phyloP scores from a whole-genome alignment of 2,797 vertebrate genomes.

The Danio tinwini region DNA sequence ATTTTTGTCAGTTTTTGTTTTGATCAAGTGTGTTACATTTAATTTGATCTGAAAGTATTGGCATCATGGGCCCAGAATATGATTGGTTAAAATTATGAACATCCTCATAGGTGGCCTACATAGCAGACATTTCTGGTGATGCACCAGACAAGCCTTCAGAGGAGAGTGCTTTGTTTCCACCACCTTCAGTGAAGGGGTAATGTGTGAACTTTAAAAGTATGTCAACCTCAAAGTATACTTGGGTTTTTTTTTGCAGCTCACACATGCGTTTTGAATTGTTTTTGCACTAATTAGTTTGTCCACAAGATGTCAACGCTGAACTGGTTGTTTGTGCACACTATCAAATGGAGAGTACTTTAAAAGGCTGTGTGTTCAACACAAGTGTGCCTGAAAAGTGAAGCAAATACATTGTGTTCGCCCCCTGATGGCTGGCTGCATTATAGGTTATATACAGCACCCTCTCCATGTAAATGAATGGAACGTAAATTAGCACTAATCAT shows the following conservation, averaged over 20 bases:
- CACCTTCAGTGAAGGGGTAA: constrained; percentile 40
- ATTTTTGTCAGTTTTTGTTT: neutral
- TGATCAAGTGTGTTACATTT: constrained; percentile 4
- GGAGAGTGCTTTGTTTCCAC: constrained; percentile 17
- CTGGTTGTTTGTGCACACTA: too few relatives aligned
- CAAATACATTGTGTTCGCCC: too few relatives aligned
- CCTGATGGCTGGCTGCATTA: neutral
- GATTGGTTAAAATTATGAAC: constrained; percentile 23
- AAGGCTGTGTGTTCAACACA: too few relatives aligned
- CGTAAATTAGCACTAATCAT: too few relatives aligned
- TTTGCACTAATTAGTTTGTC: too few relatives aligned
- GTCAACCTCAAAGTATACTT: constrained; percentile 4
- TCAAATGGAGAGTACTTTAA: too few relatives aligned
- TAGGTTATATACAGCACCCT: too few relatives aligned
- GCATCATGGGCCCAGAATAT: neutral
- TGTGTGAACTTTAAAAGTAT: constrained; percentile 3
- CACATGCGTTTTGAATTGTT: too few relatives aligned
- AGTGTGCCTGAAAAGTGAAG: too few relatives aligned
- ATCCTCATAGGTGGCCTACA: neutral
- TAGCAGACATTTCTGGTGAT: neutral
- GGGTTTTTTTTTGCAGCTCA: too few relatives aligned
- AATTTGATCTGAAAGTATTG: constrained; percentile 25
- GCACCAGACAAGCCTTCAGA: constrained; percentile 19
- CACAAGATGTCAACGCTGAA: too few relatives aligned
- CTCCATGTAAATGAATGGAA: too few relatives aligned